Evolutionary conservation across 2,797 vertebrate species (phyloP).

Genomic region (Labroides dimidiatus): DNA sequence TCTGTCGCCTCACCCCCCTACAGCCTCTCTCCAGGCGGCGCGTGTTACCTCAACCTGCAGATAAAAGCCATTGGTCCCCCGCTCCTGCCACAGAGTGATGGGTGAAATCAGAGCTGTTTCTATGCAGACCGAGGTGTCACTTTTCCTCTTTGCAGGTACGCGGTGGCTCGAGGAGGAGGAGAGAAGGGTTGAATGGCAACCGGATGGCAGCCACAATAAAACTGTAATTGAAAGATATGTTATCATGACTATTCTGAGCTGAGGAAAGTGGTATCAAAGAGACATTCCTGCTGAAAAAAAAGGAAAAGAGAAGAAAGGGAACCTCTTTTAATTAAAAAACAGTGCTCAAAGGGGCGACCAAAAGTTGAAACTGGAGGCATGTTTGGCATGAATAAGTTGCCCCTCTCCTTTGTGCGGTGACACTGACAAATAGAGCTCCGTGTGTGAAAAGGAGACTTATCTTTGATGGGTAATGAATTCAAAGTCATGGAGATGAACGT

Average conservation of each 20-base stretch:
- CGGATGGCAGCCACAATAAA: conserved; percentile 85
- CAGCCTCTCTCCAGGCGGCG: conserved; percentile 59
- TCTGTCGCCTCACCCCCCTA: conserved; percentile 35
- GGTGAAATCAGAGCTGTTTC: conserved; percentile 77
- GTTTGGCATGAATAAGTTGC: conserved; percentile 88
- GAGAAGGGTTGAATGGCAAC: conserved; percentile 76
- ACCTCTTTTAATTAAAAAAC: conserved; percentile 86
- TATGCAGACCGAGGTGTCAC: conserved; percentile 76
- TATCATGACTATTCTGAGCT: conserved; percentile 83
- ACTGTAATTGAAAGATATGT: conserved; percentile 90
- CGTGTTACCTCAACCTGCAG: conserved; percentile 65
- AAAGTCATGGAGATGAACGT: conserved; percentile 86
- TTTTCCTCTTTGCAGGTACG: conserved; percentile 80
- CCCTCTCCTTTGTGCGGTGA: conserved; percentile 84
- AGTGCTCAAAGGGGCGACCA: conserved; percentile 80
- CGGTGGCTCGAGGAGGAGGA: conserved; percentile 59
- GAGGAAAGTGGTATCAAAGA: conserved; percentile 79
- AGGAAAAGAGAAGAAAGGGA: conserved; percentile 75
- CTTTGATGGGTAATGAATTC: conserved; percentile 87
- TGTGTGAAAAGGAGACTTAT: conserved; percentile 84
- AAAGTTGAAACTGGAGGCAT: conserved; percentile 86
- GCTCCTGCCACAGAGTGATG: conserved; percentile 62
- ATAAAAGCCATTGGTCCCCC: conserved; percentile 70
- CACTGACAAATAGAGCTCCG: conserved; percentile 87
- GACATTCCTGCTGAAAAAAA: conserved; percentile 67